Conservation (phyloP, 2,888 invertebrate species). For the Cephus runcator region DNA sequence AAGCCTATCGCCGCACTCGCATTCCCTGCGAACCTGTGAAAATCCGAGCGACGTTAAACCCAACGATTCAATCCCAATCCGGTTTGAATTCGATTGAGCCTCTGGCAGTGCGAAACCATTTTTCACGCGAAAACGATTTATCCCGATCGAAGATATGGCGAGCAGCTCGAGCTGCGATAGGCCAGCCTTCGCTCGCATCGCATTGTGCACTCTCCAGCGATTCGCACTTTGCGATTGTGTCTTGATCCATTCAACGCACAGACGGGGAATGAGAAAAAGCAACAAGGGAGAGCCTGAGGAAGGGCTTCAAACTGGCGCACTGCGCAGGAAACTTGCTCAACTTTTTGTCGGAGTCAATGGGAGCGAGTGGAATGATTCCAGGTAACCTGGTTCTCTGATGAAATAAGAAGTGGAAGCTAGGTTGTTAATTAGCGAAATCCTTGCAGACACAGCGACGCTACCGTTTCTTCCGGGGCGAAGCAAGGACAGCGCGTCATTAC, state of each 20-base stretch:
- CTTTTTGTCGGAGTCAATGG: too few species aligned
- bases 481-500: slow-evolving; percentile 19
- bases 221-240: too few species aligned
- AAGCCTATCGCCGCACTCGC: slow-evolving; percentile 45
- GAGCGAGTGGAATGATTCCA: too few species aligned
- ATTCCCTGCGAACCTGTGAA: slow-evolving; percentile 41
- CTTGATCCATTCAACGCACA: too few species aligned
- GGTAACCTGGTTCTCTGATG: too few species aligned
- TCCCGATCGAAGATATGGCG: slow-evolving; percentile 18
- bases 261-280: neutral
- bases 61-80: slow-evolving; percentile 44
- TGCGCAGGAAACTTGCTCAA: too few species aligned
- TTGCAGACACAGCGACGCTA: neutral
- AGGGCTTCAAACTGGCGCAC: too few species aligned
- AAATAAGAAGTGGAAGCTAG: neutral
- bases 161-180: too few species aligned
- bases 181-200: too few species aligned
- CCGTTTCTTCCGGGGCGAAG: slow-evolving; percentile 3
- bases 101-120: slow-evolving; percentile 10
- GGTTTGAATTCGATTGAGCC: slow-evolving; percentile 32
- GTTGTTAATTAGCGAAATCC: slow-evolving; percentile 6
- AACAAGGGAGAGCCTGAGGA: neutral
- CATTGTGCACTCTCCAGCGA: too few species aligned
- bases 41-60: slow-evolving; percentile 36
- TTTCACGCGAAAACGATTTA: slow-evolving; percentile 33